These are phyloP conservation scores for Apis florea DNA, from an alignment of 1,140 invertebrate species.

Conservation along the genomic window DNA sequence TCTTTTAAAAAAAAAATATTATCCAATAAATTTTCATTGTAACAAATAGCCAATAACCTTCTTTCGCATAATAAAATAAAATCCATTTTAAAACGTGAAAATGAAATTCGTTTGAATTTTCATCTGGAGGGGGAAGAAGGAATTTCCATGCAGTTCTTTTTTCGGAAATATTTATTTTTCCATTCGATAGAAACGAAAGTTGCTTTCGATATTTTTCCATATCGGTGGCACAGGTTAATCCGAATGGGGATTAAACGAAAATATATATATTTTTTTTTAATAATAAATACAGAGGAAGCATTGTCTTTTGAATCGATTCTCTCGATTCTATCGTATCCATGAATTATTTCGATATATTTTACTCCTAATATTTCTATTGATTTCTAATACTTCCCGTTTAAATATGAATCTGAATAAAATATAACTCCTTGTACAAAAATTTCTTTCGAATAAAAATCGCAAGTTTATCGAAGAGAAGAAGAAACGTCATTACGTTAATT, in stretches of 20 bases:
- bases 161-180: too few relatives aligned
- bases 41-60: neutral
- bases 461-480: too few relatives aligned
- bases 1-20: neutral
- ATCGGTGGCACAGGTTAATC: neutral
- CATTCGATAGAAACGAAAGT: neutral
- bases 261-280: neutral
- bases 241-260: neutral
- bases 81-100: too few relatives aligned
- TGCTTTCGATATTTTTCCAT: neutral
- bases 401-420: too few relatives aligned
- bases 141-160: too few relatives aligned
- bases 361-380: neutral
- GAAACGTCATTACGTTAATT: too few relatives aligned
- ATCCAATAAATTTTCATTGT: neutral
- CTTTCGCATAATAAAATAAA: too few relatives aligned
- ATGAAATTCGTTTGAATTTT: too few relatives aligned
- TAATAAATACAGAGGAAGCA: neutral
- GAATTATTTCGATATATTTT: neutral
- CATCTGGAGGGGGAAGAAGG: too few relatives aligned
- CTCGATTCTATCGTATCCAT: neutral
- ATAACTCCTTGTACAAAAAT: too few relatives aligned
- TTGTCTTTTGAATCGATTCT: neutral
- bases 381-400: neutral
- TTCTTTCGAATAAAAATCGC: too few relatives aligned